Conservation (phyloP, 2,113 vertebrate genomes). For the Rhinolophus ferrumequinum region DNA sequence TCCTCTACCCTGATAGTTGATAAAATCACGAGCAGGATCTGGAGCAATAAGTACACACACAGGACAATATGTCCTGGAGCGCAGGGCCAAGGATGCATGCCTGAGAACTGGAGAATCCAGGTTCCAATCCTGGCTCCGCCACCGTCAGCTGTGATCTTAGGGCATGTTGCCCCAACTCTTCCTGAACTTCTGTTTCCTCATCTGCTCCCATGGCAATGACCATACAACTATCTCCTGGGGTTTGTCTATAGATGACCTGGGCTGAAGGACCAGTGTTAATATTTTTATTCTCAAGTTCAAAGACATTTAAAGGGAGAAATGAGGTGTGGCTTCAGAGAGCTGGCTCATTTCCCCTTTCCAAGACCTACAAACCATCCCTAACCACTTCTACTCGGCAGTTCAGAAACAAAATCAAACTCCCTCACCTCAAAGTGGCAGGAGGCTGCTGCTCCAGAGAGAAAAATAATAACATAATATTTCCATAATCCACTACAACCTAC, state of each 20-base stretch:
- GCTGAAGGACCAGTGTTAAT: background rate
- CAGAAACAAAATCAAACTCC: background rate
- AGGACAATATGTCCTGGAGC: background rate
- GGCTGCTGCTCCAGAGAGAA: background rate
- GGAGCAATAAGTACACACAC: background rate
- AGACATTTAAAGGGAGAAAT: background rate
- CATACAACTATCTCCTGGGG: background rate
- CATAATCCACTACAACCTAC: background rate
- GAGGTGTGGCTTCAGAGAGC: background rate
- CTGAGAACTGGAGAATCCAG: background rate
- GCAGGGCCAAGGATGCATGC: background rate
- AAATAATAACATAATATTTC: background rate
- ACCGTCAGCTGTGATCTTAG: background rate
- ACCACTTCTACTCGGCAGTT: background rate
- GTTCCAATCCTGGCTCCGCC: background rate
- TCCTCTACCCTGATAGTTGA: background rate
- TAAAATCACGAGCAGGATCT: background rate
- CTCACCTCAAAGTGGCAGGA: background rate
- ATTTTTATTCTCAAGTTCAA: background rate
- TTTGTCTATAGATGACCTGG: background rate
- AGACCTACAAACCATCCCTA: background rate
- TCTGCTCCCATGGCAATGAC: background rate
- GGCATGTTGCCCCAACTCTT: accelerated
- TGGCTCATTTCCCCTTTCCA: background rate
- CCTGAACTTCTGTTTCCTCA: background rate